These are phyloP conservation scores for Mesoligia furuncula DNA, from an alignment of 2,888 invertebrate genomes.

Conservation along the genomic window DNA sequence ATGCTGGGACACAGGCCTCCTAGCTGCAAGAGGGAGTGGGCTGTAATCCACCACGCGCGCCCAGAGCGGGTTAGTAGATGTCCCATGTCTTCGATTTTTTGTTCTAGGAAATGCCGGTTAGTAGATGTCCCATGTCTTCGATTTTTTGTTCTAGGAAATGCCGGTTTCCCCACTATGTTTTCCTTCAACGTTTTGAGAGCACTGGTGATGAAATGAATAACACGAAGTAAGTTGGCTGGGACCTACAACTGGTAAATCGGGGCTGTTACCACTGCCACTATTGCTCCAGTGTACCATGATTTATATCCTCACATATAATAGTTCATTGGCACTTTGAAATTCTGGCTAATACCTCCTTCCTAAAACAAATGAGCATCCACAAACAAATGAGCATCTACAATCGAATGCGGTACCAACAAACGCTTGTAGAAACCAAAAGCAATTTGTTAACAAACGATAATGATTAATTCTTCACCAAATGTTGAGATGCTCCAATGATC, in stretches of 20 bases:
- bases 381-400: conserved; percentile 18
- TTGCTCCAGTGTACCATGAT: not conserved
- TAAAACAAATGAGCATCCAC: conserved; percentile 1
- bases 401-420: conserved; percentile 30
- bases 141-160: not conserved
- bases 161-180: not conserved
- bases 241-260: no score
- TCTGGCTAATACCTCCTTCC: not conserved
- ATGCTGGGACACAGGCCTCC: not conserved
- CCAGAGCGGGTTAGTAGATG: not conserved
- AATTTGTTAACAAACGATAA: conserved; percentile 49
- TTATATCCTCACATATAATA: not conserved
- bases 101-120: not conserved
- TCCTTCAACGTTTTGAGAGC: not conserved
- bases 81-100: not conserved
- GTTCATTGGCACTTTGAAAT: not conserved
- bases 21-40: not conserved
- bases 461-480: conserved; percentile 57
- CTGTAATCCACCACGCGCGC: not conserved
- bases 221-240: no score
- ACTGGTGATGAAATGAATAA: no score
- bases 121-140: not conserved
- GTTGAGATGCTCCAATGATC: conserved; percentile 42
- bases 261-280: no score
- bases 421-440: conserved; percentile 16